Percentiles rank a stretch among this genome's conserved stretches.
Evolutionary conservation across 2,113 vertebrate species (phyloP).

Genomic region (Chionis minor): DNA sequence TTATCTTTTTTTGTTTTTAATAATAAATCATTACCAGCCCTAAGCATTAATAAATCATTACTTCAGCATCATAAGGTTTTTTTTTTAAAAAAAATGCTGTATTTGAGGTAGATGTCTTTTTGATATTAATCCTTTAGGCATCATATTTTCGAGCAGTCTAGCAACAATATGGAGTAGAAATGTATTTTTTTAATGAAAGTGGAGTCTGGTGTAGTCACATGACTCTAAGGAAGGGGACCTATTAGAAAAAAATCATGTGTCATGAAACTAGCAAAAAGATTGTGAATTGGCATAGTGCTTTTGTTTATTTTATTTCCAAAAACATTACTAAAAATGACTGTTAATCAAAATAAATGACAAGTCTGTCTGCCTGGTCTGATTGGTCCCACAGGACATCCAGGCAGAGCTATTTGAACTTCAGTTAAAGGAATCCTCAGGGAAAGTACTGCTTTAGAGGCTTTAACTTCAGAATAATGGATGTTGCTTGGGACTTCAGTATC

Average conservation of each 20-base stretch:
- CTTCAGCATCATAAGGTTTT: background rate
- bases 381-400: background rate
- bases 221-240: background rate
- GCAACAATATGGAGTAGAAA: background rate
- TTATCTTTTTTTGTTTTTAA: background rate
- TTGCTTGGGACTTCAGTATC: background rate
- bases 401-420: background rate
- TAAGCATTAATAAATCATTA: background rate
- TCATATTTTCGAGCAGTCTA: background rate
- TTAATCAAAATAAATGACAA: background rate
- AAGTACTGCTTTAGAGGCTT: background rate
- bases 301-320: background rate
- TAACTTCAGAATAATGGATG: background rate
- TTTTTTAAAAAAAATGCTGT: background rate
- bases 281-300: background rate
- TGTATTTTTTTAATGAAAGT: background rate
- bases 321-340: background rate
- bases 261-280: background rate
- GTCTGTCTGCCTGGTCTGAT: background rate
- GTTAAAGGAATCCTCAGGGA: background rate
- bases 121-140: background rate
- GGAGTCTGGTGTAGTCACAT: background rate
- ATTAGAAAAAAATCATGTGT: background rate
- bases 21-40: background rate
- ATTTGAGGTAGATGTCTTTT: background rate